phyloP scores from a whole-genome alignment of 2,797 vertebrate genomes.

The Clamator glandarius region DNA sequence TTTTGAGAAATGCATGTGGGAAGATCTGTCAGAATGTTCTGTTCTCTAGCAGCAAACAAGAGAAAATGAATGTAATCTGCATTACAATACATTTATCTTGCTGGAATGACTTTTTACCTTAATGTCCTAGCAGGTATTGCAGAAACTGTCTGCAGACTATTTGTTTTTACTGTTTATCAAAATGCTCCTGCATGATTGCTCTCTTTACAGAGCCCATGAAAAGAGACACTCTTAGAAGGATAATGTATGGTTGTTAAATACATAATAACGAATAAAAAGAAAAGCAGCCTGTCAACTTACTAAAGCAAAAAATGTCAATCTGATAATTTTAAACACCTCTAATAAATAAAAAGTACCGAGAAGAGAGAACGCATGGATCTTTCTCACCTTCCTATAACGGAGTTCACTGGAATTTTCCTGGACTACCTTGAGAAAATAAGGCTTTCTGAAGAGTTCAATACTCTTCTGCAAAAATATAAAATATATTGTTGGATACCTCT shows the following conservation, averaged over 20 bases:
- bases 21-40: constrained; percentile 3
- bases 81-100: background rate
- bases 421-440: background rate
- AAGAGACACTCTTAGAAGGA: background rate
- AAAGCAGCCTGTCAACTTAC: background rate
- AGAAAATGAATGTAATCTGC: constrained; percentile 7
- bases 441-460: background rate
- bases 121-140: background rate
- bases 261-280: background rate
- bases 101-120: background rate
- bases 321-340: background rate
- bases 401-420: background rate
- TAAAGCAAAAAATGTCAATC: background rate
- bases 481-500: background rate
- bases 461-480: background rate
- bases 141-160: background rate
- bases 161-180: background rate
- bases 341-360: background rate
- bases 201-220: background rate
- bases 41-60: background rate
- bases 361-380: background rate
- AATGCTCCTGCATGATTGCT: background rate
- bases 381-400: background rate
- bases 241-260: background rate
- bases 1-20: background rate